phyloP scores from a whole-genome alignment of 2,888 invertebrate species.

The Tribolium freemani region DNA sequence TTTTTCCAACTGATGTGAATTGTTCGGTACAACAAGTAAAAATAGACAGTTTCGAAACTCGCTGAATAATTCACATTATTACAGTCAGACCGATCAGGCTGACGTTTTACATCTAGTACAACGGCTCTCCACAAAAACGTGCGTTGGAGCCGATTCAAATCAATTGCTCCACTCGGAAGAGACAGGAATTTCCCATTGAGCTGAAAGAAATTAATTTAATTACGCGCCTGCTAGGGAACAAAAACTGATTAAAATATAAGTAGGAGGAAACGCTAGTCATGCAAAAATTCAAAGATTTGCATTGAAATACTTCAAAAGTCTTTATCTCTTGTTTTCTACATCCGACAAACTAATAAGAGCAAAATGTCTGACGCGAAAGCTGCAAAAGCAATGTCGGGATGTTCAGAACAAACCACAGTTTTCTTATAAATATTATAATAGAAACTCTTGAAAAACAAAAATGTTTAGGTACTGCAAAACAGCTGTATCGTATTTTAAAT shows the following conservation, averaged over 20 bases:
- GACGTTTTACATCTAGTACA: conserved; percentile 3
- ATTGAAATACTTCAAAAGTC: not conserved
- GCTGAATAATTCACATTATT: not conserved
- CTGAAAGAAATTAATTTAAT: conserved; percentile 21
- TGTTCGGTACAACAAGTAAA: too few species aligned
- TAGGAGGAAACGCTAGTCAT: not conserved
- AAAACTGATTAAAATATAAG: not conserved
- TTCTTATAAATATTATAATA: too few species aligned
- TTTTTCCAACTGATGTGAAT: too few species aligned
- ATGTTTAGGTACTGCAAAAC: too few species aligned
- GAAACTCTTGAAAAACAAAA: too few species aligned
- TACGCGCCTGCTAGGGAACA: not conserved
- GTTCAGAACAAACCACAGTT: too few species aligned
- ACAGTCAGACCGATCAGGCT: not conserved
- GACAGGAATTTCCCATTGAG: conserved; percentile 25
- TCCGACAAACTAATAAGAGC: not conserved
- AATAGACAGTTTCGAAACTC: not conserved
- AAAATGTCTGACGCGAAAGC: not conserved
- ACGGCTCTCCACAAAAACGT: conserved; percentile 10
- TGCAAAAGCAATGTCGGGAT: too few species aligned
- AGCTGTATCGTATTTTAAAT: too few species aligned
- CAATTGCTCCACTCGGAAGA: conserved; percentile 42
- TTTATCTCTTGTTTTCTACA: not conserved
- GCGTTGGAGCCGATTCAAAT: conserved; percentile 24
- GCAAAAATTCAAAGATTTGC: not conserved